These are phyloP conservation scores for Amblyopsis rosae DNA, from an alignment of 2,113 vertebrate genomes.

Conservation along the genomic window DNA sequence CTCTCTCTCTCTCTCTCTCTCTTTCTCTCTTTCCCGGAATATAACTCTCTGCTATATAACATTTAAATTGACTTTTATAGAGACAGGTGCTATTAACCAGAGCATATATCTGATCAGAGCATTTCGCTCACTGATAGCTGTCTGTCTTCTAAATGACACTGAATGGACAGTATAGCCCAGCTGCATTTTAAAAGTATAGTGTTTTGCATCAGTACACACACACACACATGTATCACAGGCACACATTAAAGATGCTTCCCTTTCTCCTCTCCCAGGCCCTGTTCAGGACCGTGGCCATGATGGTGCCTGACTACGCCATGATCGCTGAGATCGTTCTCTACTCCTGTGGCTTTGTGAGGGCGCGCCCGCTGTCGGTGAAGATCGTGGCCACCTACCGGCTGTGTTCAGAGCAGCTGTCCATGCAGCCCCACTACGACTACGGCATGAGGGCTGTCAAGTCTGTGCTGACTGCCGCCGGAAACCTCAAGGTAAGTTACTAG, in stretches of 20 bases:
- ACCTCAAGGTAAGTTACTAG: conserved; percentile 81
- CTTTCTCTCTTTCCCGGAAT: neutral
- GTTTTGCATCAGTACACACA: neutral
- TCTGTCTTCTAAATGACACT: too few species aligned
- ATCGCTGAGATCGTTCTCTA: conserved; percentile 93
- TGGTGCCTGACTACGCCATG: conserved; percentile 94
- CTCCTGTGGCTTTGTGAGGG: conserved; percentile 88
- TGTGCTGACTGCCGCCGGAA: conserved; percentile 88
- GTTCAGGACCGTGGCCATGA: conserved; percentile 92
- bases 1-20: neutral
- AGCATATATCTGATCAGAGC: too few species aligned
- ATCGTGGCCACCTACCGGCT: conserved; percentile 89
- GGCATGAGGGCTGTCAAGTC: conserved; percentile 77
- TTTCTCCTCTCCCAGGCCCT: conserved; percentile 75
- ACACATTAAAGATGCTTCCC: neutral
- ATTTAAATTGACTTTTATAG: too few species aligned
- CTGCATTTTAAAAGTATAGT: neutral
- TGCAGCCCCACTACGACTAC: conserved; percentile 84
- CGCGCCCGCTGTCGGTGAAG: conserved; percentile 87
- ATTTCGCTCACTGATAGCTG: too few species aligned
- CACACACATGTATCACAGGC: neutral
- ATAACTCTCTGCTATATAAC: too few species aligned
- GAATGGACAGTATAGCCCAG: too few species aligned
- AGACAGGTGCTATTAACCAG: too few species aligned
- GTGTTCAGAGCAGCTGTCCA: conserved; percentile 88